Conservation (phyloP, 2,888 invertebrate species). For the Blastobasis adustella region DNA sequence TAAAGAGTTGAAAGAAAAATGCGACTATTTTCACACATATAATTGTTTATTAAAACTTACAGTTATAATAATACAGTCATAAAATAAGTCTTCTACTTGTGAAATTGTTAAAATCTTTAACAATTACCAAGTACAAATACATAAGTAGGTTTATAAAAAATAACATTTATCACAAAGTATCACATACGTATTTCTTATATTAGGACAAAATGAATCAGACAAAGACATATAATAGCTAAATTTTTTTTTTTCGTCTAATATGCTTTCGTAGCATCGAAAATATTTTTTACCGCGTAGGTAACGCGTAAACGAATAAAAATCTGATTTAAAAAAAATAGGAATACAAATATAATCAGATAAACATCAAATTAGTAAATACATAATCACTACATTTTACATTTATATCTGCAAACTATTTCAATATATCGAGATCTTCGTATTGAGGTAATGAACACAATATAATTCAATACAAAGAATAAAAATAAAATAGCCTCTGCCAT, state of each 20-base stretch:
- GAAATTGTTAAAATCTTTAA: conserved; percentile 11
- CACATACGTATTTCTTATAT: conserved; percentile 47
- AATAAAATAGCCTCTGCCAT: not conserved
- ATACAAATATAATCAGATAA: no score
- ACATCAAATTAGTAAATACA: no score
- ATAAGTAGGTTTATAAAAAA: conserved; percentile 26
- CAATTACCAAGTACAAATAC: conserved; percentile 22
- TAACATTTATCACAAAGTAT: conserved; percentile 49
- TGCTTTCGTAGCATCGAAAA: no score
- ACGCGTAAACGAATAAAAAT: no score
- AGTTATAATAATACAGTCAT: conserved; percentile 20
- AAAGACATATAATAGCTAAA: not conserved
- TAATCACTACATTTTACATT: no score
- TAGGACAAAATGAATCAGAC: conserved; percentile 26
- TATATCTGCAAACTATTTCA: no score
- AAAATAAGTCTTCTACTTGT: conserved; percentile 19
- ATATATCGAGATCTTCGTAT: conserved; percentile 2
- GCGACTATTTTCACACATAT: not conserved
- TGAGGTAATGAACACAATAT: not conserved
- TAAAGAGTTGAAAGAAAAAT: no score
- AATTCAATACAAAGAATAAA: conserved; percentile 5
- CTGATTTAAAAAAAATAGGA: no score
- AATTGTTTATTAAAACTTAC: conserved; percentile 4
- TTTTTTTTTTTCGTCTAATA: no score
- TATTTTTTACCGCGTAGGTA: no score